Percentiles rank a stretch among this genome's conserved stretches.
Evolutionary conservation across 2,888 invertebrate species (phyloP).

Genomic region (Xanthostigma xanthostigma): DNA sequence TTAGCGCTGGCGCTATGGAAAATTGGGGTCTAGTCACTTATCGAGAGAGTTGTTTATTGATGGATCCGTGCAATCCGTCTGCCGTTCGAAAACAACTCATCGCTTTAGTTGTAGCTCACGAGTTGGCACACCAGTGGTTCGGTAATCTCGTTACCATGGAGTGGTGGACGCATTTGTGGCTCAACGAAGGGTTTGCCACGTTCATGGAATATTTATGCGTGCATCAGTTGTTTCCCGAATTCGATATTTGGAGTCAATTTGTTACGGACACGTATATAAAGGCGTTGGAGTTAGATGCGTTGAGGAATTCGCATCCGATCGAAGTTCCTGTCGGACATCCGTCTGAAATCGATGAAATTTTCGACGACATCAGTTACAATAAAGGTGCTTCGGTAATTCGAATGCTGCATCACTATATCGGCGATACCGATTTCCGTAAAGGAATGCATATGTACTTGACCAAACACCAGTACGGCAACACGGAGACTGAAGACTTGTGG

Average conservation of each 20-base stretch:
- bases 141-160: conserved; percentile 97
- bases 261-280: conserved; percentile 75
- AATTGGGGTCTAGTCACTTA: conserved; percentile 95
- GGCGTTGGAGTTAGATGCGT: conserved; percentile 72
- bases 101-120: conserved; percentile 80
- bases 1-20: conserved; percentile 93
- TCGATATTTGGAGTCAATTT: conserved; percentile 95
- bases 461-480: conserved; percentile 77
- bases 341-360: conserved; percentile 91
- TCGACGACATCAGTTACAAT: conserved; percentile 91
- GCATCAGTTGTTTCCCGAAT: conserved; percentile 83
- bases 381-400: conserved; percentile 91
- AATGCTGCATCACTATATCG: conserved; percentile 88
- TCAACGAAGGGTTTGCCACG: conserved; percentile 92
- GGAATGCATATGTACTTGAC: conserved; percentile 86
- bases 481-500: conserved; percentile 91
- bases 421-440: conserved; percentile 79
- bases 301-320: conserved; percentile 90
- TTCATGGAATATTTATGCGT: conserved; percentile 94
- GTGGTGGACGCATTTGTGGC: conserved; percentile 95
- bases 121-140: conserved; percentile 96
- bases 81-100: conserved; percentile 71
- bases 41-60: conserved; percentile 78
- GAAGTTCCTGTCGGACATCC: conserved; percentile 92
- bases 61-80: conserved; percentile 83